phyloP scores from a whole-genome alignment of 2,888 invertebrate species.

The Muschampia plurimacula region DNA sequence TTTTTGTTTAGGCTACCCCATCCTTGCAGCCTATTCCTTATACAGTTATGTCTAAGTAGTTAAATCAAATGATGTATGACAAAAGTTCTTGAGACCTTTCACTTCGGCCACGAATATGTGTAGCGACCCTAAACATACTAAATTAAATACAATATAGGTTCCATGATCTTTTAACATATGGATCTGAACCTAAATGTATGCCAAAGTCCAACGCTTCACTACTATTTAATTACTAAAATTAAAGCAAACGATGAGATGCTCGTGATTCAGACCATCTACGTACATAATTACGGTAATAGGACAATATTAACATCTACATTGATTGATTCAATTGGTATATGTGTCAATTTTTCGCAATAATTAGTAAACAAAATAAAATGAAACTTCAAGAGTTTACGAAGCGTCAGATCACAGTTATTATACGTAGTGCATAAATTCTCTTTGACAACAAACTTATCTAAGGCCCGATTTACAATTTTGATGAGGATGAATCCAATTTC shows the following conservation, averaged over 20 bases:
- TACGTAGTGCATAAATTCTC: not conserved
- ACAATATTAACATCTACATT: not conserved
- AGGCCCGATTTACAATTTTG: not conserved
- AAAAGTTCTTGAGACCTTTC: too few species aligned
- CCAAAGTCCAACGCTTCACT: constrained; percentile 1
- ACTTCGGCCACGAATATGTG: not conserved
- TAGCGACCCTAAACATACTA: not conserved
- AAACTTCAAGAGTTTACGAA: not conserved
- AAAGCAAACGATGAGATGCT: not conserved
- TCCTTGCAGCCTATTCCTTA: too few species aligned
- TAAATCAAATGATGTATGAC: too few species aligned
- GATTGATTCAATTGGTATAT: not conserved
- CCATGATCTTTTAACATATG: constrained; percentile 39
- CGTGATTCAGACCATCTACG: too few species aligned
- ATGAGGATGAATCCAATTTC: not conserved
- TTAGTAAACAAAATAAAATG: too few species aligned
- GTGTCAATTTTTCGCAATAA: too few species aligned
- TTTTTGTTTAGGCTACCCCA: too few species aligned
- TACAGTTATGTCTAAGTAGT: too few species aligned
- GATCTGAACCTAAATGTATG: constrained; percentile 17
- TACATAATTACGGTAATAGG: too few species aligned
- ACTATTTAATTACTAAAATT: not conserved
- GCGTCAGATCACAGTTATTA: not conserved
- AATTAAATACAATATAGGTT: not conserved
- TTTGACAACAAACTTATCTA: not conserved